A percentile compares a stretch with the other conserved stretches of the same genome.
These are phyloP conservation scores for Lobophora halterata DNA, from an alignment of 2,888 invertebrate genomes.

Conservation along the genomic window DNA sequence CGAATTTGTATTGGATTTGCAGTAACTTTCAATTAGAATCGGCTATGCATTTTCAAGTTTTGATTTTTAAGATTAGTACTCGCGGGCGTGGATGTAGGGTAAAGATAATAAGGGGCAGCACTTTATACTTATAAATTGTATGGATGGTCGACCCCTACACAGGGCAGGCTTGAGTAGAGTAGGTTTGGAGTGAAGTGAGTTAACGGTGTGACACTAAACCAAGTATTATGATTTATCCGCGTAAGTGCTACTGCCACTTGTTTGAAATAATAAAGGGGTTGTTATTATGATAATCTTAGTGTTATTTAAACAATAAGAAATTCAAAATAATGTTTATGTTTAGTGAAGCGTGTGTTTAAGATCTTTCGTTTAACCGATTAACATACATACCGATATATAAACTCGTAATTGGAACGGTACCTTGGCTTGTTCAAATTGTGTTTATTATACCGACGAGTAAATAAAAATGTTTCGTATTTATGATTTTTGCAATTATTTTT, in stretches of 20 bases:
- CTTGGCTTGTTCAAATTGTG: slow-evolving; percentile 79
- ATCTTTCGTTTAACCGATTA: slow-evolving; percentile 68
- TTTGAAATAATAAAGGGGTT: slow-evolving; percentile 65
- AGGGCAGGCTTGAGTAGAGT: slow-evolving; percentile 2
- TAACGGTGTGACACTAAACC: slow-evolving; percentile 19
- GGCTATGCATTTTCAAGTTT: slow-evolving; percentile 27
- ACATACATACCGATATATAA: slow-evolving; percentile 63
- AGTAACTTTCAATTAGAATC: slow-evolving; percentile 10
- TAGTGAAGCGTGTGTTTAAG: slow-evolving; percentile 67
- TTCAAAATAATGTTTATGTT: slow-evolving; percentile 65
- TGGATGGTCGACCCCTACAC: slow-evolving; percentile 28
- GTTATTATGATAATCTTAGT: slow-evolving; percentile 76
- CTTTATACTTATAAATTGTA: slow-evolving; percentile 49
- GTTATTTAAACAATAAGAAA: slow-evolving; percentile 66
- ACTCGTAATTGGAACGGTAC: slow-evolving; percentile 62
- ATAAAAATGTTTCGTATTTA: slow-evolving; percentile 78
- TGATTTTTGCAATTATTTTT: slow-evolving; percentile 81
- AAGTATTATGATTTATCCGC: slow-evolving; percentile 26
- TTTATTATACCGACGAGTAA: slow-evolving; percentile 77
- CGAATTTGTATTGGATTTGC: not conserved
- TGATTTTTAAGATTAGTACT: slow-evolving; percentile 54
- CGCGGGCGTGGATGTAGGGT: slow-evolving; percentile 36
- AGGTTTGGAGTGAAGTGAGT: slow-evolving; percentile 12
- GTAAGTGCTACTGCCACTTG: slow-evolving; percentile 35
- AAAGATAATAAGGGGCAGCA: slow-evolving; percentile 42